Evolutionary conservation across 2,888 invertebrate genomes (phyloP).

Genomic region (Lasioglossum figueresi): DNA sequence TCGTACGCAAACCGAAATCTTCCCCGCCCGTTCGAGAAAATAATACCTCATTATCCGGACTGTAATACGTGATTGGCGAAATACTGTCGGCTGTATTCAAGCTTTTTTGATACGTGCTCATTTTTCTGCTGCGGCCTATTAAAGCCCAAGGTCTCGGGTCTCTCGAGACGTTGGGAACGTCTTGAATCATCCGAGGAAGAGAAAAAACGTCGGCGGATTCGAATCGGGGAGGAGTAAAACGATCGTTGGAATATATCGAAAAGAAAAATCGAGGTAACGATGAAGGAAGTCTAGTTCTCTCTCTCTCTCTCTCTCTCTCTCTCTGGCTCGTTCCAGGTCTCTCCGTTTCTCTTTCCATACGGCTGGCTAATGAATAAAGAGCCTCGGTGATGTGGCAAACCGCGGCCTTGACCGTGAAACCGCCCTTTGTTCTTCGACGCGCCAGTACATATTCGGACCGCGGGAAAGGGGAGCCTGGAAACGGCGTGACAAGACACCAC

Average conservation of each 20-base stretch:
- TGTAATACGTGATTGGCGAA: not conserved
- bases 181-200: not conserved
- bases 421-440: slow-evolving; percentile 56
- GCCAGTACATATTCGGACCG: slow-evolving; percentile 26
- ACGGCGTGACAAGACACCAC: slow-evolving; percentile 53
- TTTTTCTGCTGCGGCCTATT: slow-evolving; percentile 8
- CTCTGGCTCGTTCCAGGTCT: not conserved
- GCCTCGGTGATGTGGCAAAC: not conserved
- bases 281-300: not conserved
- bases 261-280: slow-evolving; percentile 1
- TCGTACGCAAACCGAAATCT: not conserved
- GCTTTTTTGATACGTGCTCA: not conserved
- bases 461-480: slow-evolving; percentile 39
- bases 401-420: slow-evolving; percentile 63
- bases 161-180: not conserved
- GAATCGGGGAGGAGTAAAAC: slow-evolving; percentile 1
- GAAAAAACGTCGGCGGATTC: not conserved
- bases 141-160: slow-evolving; percentile 11
- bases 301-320: not conserved
- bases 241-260: slow-evolving; percentile 6
- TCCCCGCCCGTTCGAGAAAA: not conserved
- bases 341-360: not conserved
- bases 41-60: not conserved
- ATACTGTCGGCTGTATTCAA: not conserved
- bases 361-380: slow-evolving; percentile 42